Conservation (phyloP, 2,888 invertebrate genomes). For the Loripinus fragilis region DNA sequence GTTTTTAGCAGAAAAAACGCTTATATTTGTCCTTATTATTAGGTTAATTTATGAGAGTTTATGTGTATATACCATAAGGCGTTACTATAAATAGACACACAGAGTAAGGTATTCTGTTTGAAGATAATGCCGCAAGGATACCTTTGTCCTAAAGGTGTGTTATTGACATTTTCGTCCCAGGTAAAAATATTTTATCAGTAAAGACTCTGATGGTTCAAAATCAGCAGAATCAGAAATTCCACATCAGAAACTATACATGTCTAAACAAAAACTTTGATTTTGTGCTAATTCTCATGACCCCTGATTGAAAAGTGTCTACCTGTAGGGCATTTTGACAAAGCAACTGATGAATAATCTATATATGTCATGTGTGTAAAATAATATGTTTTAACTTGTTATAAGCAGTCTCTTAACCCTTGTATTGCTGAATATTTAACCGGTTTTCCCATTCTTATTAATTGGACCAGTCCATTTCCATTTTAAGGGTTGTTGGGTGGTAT, state of each 20-base stretch:
- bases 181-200: too few species aligned
- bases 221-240: too few species aligned
- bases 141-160: slow-evolving; percentile 17
- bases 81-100: slow-evolving; percentile 12
- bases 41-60: slow-evolving; percentile 19
- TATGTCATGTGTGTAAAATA: too few species aligned
- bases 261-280: too few species aligned
- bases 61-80: slow-evolving; percentile 3
- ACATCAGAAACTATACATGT: too few species aligned
- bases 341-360: not conserved
- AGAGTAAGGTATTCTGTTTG: slow-evolving; percentile 2
- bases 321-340: not conserved
- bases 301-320: not conserved
- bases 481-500: too few species aligned
- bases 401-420: too few species aligned
- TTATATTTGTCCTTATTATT: not conserved
- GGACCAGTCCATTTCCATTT: too few species aligned
- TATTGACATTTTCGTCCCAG: not conserved
- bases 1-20: not conserved
- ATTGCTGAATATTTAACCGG: too few species aligned
- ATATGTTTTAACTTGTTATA: too few species aligned
- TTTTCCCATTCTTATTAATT: too few species aligned
- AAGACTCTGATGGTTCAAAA: too few species aligned
- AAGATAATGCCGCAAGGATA: not conserved
- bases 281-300: not conserved